Conservation (phyloP, 2,113 vertebrate genomes). For the Phyllostomus discolor region DNA sequence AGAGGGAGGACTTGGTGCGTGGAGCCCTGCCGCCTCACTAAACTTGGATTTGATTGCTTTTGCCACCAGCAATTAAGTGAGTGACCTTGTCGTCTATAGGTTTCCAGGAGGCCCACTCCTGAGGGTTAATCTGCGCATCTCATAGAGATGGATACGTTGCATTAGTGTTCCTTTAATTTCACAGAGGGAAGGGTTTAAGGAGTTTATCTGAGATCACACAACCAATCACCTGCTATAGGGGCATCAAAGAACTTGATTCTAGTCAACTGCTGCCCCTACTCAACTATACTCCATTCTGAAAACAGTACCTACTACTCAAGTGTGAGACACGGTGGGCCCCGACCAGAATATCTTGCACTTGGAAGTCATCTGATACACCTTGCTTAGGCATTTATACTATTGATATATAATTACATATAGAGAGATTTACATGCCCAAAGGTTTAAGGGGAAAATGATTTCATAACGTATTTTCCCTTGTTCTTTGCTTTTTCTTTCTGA, state of each 20-base stretch:
- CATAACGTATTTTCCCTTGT: background rate
- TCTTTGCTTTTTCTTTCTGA: background rate
- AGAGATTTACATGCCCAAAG: background rate
- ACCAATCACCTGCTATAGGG: too few species aligned
- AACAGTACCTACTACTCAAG: background rate
- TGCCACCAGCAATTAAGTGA: background rate
- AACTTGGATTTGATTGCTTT: background rate
- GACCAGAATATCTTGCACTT: background rate
- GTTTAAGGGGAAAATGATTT: background rate
- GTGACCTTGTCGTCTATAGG: background rate
- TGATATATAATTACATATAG: background rate
- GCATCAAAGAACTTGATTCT: background rate
- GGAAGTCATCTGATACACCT: background rate
- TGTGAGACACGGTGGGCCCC: background rate
- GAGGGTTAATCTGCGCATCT: background rate
- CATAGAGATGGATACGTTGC: background rate
- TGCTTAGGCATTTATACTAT: background rate
- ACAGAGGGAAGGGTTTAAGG: background rate
- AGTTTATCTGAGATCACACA: background rate
- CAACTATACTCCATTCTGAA: background rate
- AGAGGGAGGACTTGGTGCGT: fast-evolving
- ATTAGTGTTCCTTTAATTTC: background rate
- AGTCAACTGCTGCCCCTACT: background rate
- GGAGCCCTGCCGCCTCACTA: fast-evolving
- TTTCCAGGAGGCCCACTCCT: background rate